A percentile compares a stretch with the other conserved stretches of the same genome.
Conservation (phyloP, 1,140 invertebrate genomes). For the Saccostrea echinata region DNA sequence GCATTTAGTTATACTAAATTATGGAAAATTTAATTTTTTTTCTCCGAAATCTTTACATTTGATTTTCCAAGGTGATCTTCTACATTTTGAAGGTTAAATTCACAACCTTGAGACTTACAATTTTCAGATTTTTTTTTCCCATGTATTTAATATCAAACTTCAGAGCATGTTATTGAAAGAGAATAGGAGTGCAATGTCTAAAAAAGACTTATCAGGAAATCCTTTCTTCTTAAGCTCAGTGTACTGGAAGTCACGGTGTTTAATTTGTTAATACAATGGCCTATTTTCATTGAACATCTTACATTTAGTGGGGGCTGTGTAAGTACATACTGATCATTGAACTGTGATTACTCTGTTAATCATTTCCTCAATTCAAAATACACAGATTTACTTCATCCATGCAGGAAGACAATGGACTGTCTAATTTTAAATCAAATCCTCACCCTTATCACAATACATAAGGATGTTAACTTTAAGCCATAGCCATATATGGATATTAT, state of each 20-base stretch:
- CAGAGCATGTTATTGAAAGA: not conserved
- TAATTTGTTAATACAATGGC: not conserved
- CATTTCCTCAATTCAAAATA: not conserved
- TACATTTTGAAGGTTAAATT: slow-evolving; percentile 16
- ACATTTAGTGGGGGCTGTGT: not conserved
- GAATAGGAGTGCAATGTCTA: not conserved
- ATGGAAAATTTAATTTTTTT: too few species aligned
- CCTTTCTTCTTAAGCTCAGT: not conserved
- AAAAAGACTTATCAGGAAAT: not conserved
- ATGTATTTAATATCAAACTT: not conserved
- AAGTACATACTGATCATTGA: not conserved
- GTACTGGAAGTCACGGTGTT: not conserved
- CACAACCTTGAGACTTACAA: not conserved
- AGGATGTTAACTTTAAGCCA: too few species aligned
- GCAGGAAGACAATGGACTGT: too few species aligned
- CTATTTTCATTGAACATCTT: not conserved
- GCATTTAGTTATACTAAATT: too few species aligned
- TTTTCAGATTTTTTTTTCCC: not conserved
- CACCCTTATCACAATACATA: too few species aligned
- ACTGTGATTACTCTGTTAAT: not conserved
- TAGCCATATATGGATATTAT: too few species aligned
- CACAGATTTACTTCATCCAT: not conserved
- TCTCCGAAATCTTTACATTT: not conserved
- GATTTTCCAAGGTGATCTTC: slow-evolving; percentile 21
- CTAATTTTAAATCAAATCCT: too few species aligned